phyloP scores from a whole-genome alignment of 2,888 invertebrate genomes.

The Odontothrips loti region DNA sequence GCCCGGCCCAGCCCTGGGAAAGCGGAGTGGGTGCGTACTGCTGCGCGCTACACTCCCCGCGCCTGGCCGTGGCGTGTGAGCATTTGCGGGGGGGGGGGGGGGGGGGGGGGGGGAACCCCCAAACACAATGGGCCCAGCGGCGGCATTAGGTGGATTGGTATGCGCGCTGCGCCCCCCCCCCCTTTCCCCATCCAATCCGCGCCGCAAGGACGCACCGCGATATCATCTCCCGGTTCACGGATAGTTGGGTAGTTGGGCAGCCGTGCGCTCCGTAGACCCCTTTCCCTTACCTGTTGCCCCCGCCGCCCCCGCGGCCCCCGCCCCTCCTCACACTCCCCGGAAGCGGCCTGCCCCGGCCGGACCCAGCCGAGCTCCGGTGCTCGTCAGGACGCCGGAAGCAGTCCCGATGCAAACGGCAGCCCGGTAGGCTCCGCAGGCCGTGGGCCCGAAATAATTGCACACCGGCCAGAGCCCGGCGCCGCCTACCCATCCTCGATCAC shows the following conservation, averaged over 20 bases:
- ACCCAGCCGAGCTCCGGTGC: background rate
- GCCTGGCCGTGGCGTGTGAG: background rate
- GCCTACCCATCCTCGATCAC: background rate
- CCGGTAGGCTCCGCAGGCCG: background rate
- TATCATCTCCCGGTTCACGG: constrained; percentile 25
- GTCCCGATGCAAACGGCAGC: background rate
- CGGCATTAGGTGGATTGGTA: background rate
- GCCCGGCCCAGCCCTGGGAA: background rate
- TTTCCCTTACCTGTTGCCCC: too few species aligned
- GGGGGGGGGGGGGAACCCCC: background rate
- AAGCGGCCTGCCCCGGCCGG: background rate
- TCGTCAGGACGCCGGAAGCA: background rate
- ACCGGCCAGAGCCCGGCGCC: background rate
- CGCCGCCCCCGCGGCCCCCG: too few species aligned
- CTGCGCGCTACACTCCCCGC: background rate
- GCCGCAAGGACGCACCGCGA: constrained; percentile 13
- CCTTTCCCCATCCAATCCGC: background rate
- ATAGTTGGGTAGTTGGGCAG: background rate
- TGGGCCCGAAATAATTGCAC: background rate
- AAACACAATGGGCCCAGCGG: background rate
- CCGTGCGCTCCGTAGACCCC: too few species aligned
- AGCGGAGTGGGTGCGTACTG: too few species aligned
- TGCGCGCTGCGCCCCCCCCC: background rate
- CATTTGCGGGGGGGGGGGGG: background rate
- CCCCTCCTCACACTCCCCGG: too few species aligned